Evolutionary conservation across 2,797 vertebrate species (phyloP), one percentile per base, ranked within the genome.

Genomic region (Hoplostethus atlanticus): DNA sequence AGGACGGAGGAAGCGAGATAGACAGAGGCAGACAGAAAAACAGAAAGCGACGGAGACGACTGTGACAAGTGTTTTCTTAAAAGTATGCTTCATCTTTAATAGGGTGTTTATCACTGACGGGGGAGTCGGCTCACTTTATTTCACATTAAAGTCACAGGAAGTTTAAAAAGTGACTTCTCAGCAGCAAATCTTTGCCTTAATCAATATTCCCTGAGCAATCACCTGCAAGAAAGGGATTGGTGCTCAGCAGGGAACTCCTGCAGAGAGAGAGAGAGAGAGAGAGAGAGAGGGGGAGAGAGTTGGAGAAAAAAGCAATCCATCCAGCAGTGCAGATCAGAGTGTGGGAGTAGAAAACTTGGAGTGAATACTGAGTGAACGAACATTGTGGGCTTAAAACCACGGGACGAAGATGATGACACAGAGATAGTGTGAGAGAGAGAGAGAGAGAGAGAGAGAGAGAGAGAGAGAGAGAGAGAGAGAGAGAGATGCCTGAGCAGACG

Each of bases 181-280:
- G 89, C 80, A 86, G 80, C 81, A 88, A 88, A 92, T 88, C 85
- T 81, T 85, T 77, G 66, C 87, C 82, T 89, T 90, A 91, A 94
- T 94, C 94, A 94, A 94, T 95, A 94, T 94, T 94, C 92, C 87
- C 84, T 73, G 81, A 87, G 93, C 93, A 94, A 94, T 94, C 94
- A 93, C 90, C 93, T 91, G 89, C 73, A 57, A 87, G 91, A 90
- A 83, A 86, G 86, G 89, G 92, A 93, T 92, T 84, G 91, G 73
- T 28, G 84, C 89, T 58, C 92, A 90, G 90, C 89, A n/a, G 87
- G 91, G 84, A 80, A 80, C 92, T 84, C 85, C 88, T 84, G 85
- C 89, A 69, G 87, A 85, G 84, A 82, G 36, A 28, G 25, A 1
- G 21, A 69, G 87, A 85, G 84, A 82, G 36, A 28, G 25, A 1